A percentile compares a stretch with the other conserved stretches of the same genome.
phyloP scores from a whole-genome alignment of 2,797 vertebrate species.

The Otolemur crassicaudatus region DNA sequence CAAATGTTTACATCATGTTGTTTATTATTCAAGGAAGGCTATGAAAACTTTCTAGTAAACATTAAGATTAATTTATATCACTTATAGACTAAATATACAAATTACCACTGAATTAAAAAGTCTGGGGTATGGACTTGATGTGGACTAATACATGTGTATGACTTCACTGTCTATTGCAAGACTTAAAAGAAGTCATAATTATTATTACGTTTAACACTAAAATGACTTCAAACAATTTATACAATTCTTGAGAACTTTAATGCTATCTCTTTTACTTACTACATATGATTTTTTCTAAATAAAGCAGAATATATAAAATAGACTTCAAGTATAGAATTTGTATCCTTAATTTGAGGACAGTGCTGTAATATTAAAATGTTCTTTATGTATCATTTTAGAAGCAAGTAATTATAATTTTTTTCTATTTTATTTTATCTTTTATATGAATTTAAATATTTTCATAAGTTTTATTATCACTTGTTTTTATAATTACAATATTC shows the following conservation, averaged over 20 bases:
- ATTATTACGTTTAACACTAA: not conserved
- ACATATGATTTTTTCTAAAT: not conserved
- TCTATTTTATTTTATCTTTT: not conserved
- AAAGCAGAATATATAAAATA: not conserved
- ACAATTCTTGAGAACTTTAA: conserved; percentile 24
- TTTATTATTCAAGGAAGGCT: not conserved
- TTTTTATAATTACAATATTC: conserved; percentile 41
- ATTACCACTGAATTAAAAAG: not conserved
- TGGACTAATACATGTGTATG: not conserved
- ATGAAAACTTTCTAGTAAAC: not conserved
- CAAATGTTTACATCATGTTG: not conserved
- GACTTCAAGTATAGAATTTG: not conserved
- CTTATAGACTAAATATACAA: not conserved
- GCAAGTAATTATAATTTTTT: not conserved
- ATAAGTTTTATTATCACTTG: not conserved
- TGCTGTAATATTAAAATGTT: conserved; percentile 12
- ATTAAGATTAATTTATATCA: not conserved
- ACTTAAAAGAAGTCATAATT: not conserved
- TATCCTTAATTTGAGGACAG: conserved; percentile 34
- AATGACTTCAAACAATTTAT: not conserved
- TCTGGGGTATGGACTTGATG: not conserved
- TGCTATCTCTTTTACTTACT: not conserved
- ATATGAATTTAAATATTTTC: not conserved
- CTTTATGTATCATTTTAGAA: conserved; percentile 33
- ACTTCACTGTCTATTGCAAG: not conserved